phyloP scores from a whole-genome alignment of 2,888 invertebrate genomes.

The Dynastes tityus region DNA sequence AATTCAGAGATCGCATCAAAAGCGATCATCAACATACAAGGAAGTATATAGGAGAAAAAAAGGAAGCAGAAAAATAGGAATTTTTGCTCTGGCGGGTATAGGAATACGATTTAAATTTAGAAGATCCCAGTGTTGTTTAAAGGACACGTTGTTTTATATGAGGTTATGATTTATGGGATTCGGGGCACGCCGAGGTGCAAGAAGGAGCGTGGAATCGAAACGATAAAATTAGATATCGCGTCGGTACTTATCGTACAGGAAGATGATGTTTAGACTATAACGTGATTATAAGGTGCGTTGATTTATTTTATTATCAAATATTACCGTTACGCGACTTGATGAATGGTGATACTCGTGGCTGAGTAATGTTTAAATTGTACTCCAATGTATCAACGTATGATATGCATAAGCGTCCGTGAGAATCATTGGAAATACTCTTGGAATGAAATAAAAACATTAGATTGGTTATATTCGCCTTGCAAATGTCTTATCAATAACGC shows the following conservation, averaged over 20 bases:
- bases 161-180: conserved; percentile 13
- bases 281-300: conserved; percentile 32
- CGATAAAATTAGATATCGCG: conserved; percentile 27
- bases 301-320: conserved; percentile 19
- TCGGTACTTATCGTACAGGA: conserved; percentile 3
- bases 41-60: background rate
- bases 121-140: background rate
- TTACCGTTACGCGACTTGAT: background rate
- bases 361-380: too few species aligned
- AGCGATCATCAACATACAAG: background rate
- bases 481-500: too few species aligned
- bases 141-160: conserved; percentile 10
- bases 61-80: background rate
- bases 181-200: background rate
- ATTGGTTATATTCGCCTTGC: too few species aligned
- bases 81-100: background rate
- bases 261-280: conserved; percentile 41
- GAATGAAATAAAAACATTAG: too few species aligned
- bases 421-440: too few species aligned
- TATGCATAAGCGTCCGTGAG: too few species aligned
- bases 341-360: background rate
- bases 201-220: conserved; percentile 9
- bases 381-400: too few species aligned
- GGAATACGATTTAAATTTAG: conserved; percentile 2
- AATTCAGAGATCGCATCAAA: conserved; percentile 1